phyloP scores from a whole-genome alignment of 2,797 vertebrate species.

The Gambusia yucatana region DNA sequence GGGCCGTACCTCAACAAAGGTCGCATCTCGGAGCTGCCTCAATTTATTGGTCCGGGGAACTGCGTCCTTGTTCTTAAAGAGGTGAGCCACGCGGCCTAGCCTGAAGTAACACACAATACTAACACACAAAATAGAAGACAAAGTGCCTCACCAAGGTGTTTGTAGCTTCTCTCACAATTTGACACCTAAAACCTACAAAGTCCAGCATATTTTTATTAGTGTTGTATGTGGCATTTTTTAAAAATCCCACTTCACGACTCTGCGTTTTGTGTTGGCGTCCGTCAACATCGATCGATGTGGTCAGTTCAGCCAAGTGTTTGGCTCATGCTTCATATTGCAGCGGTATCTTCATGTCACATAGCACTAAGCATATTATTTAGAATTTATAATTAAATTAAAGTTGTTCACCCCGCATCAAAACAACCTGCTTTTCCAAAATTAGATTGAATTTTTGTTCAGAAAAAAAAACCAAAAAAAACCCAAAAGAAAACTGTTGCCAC shows the following conservation, averaged over 20 bases:
- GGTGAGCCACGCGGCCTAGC: slow-evolving; percentile 74
- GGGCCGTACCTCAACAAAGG: slow-evolving; percentile 99
- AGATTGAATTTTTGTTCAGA: not conserved
- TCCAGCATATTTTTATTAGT: not conserved
- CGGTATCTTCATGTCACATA: not conserved
- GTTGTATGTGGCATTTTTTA: not conserved
- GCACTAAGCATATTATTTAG: not conserved
- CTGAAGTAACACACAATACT: not conserved
- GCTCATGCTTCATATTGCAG: not conserved
- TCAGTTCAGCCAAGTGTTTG: not conserved
- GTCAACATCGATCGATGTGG: not conserved
- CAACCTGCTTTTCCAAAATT: not conserved
- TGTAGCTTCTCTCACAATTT: not conserved
- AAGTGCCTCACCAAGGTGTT: not conserved
- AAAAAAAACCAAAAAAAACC: not conserved
- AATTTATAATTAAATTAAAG: not conserved
- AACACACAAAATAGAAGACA: not conserved
- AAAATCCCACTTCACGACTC: too few relatives aligned
- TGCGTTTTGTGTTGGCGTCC: not conserved
- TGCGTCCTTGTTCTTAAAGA: slow-evolving; percentile 98
- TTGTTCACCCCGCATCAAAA: not conserved
- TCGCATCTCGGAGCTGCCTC: slow-evolving; percentile 96
- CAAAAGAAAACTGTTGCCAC: not conserved
- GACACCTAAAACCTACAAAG: not conserved
- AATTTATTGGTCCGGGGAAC: slow-evolving; percentile 96